Evolutionary conservation across 1,140 invertebrate species (phyloP).

Genomic region (Pentalonia nigronervosa): DNA sequence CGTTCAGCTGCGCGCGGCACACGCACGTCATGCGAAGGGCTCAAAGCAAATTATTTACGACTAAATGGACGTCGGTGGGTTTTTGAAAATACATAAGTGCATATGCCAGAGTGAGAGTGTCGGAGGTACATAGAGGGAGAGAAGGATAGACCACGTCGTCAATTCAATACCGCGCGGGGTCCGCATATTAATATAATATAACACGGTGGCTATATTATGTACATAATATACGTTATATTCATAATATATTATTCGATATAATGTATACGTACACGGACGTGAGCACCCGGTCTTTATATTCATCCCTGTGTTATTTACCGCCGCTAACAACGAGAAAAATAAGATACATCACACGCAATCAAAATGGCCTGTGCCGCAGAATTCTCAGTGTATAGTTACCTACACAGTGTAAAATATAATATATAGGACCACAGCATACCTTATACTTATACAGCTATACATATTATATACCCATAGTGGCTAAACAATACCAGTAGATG

Average conservation of each 20-base stretch:
- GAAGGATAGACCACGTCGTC: not conserved
- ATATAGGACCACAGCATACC: not conserved
- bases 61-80: conserved; percentile 33
- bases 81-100: conserved; percentile 35
- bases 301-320: conserved; percentile 27
- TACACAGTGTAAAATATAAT: not conserved
- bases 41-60: conserved; percentile 53
- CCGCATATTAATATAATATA: conserved; percentile 44
- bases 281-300: conserved; percentile 45
- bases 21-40: conserved; percentile 35
- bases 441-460: not conserved
- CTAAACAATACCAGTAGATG: not conserved
- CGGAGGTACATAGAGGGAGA: not conserved
- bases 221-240: conserved; percentile 29
- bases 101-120: not conserved
- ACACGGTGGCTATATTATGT: conserved; percentile 43
- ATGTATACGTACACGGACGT: not conserved
- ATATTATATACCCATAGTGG: not conserved
- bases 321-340: not conserved
- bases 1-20: conserved; percentile 40
- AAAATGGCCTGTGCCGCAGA: not conserved
- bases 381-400: not conserved
- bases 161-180: conserved; percentile 37
- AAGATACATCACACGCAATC: conserved; percentile 28
- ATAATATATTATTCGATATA: conserved; percentile 31